Conservation (phyloP, 2,113 vertebrate genomes). For the Procavia capensis region DNA sequence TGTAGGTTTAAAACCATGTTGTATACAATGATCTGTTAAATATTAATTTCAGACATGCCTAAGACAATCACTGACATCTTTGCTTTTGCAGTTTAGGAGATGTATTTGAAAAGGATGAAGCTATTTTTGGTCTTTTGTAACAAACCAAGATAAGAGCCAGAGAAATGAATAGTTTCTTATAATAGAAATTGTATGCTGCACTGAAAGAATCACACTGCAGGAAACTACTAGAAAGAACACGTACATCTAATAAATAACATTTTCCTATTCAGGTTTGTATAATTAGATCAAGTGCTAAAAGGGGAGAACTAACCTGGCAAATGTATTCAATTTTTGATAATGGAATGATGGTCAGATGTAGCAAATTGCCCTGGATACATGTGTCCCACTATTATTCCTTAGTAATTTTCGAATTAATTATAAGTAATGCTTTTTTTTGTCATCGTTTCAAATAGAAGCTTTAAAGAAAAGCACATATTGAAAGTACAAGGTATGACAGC, state of each 20-base stretch:
- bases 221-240: conserved; percentile 58
- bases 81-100: conserved; percentile 35
- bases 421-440: conserved; percentile 6
- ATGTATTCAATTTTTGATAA: conserved; percentile 55
- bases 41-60: conserved; percentile 57
- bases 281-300: conserved; percentile 62
- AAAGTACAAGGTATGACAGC: not conserved
- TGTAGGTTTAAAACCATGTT: not conserved
- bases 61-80: conserved; percentile 46
- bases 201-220: conserved; percentile 43
- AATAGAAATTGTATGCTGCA: conserved; percentile 54
- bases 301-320: conserved; percentile 34
- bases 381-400: not conserved
- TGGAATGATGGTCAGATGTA: conserved; percentile 23
- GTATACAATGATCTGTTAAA: conserved; percentile 14
- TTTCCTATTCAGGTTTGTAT: conserved; percentile 44
- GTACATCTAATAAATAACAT: conserved; percentile 55
- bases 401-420: conserved; percentile 61
- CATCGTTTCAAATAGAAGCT: not conserved
- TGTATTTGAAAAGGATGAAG: conserved; percentile 53
- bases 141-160: conserved; percentile 34
- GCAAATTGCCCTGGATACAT: conserved; percentile 17
- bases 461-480: conserved; percentile 35
- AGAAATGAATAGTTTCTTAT: conserved; percentile 52
- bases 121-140: conserved; percentile 58